Evolutionary conservation across 2,888 invertebrate genomes (phyloP).

Genomic region (Chymomyza procnemis): DNA sequence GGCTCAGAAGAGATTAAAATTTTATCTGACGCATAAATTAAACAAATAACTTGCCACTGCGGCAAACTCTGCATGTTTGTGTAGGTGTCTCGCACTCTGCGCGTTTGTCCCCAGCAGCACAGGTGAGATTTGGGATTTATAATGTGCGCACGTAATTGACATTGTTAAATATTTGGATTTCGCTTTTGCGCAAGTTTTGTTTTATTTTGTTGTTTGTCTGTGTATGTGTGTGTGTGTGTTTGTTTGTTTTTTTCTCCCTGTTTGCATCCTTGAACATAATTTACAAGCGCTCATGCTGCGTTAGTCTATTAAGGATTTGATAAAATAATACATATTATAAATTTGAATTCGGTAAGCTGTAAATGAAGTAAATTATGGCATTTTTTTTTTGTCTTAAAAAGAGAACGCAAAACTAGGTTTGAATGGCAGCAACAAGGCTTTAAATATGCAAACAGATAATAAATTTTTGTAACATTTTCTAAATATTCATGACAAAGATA

Average conservation of each 20-base stretch:
- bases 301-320: slow-evolving; percentile 24
- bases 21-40: slow-evolving; percentile 73
- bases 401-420: neutral
- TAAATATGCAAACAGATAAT: neutral
- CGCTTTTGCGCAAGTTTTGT: slow-evolving; percentile 28
- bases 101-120: slow-evolving; percentile 52
- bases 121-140: slow-evolving; percentile 72
- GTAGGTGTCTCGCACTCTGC: slow-evolving; percentile 12
- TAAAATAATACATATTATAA: neutral
- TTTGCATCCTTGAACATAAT: slow-evolving; percentile 35
- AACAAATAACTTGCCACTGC: slow-evolving; percentile 62
- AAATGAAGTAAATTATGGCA: neutral
- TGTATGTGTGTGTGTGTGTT: no score
- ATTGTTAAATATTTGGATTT: slow-evolving; percentile 71
- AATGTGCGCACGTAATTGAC: slow-evolving; percentile 71
- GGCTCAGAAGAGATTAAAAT: slow-evolving; percentile 69
- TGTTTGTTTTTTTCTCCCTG: neutral
- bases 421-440: neutral
- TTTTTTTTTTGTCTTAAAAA: neutral
- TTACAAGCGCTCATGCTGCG: slow-evolving; percentile 23
- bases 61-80: slow-evolving; percentile 1
- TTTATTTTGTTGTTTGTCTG: slow-evolving; percentile 8
- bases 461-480: neutral
- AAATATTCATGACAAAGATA: neutral
- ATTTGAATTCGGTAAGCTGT: neutral